These are phyloP conservation scores for Danionella cerebrum DNA, from an alignment of 2,113 vertebrate genomes.

Conservation along the genomic window DNA sequence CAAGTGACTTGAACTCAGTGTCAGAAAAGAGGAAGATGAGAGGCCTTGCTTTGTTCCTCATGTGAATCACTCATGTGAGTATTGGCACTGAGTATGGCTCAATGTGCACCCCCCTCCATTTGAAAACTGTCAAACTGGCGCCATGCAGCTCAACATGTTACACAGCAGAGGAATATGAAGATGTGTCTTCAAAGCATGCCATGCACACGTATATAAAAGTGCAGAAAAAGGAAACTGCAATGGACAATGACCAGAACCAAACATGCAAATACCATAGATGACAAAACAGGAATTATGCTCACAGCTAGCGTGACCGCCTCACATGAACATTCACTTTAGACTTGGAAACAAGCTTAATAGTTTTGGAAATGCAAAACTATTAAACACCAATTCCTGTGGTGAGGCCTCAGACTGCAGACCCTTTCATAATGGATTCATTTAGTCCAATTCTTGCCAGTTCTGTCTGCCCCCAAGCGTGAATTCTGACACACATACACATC, in stretches of 20 bases:
- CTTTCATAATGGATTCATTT: conserved; percentile 48
- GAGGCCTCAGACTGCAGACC: conserved; percentile 35
- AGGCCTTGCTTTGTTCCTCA: conserved; percentile 28
- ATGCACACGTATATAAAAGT: background rate
- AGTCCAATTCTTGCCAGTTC: conserved; percentile 33
- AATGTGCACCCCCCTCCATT: background rate
- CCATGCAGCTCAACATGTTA: conserved; percentile 28
- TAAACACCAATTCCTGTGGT: conserved; percentile 51
- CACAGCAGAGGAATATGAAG: conserved; percentile 37
- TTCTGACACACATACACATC: conserved; percentile 36
- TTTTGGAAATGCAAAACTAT: conserved; percentile 43
- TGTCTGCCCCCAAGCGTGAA: conserved; percentile 47
- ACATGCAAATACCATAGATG: background rate
- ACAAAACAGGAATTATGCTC: background rate
- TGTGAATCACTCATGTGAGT: conserved; percentile 10
- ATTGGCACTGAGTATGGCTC: background rate
- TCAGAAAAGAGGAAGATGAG: conserved; percentile 13
- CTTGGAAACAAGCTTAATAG: conserved; percentile 33
- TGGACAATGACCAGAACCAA: background rate
- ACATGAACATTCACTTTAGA: background rate
- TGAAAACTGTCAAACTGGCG: conserved; percentile 42
- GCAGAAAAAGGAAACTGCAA: conserved; percentile 17
- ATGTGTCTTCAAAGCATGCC: conserved; percentile 21
- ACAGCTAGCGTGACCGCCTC: background rate
- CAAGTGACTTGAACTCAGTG: background rate